Conservation (phyloP, 2,888 invertebrate genomes). For the Tipula vernalis region DNA sequence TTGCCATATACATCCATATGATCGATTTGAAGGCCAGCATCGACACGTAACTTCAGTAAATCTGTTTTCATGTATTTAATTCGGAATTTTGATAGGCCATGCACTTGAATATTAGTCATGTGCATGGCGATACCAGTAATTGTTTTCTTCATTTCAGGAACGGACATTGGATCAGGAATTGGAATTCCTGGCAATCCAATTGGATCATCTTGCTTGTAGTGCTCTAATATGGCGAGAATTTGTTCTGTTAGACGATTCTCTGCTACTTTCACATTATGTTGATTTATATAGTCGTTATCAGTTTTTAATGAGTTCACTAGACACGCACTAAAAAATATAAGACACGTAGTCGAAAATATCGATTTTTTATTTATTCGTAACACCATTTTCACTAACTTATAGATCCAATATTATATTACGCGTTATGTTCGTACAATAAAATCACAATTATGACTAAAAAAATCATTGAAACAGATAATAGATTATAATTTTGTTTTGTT, state of each 20-base stretch:
- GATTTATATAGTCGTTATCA: constrained; percentile 17
- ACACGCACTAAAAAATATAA: background rate
- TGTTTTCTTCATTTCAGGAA: constrained; percentile 63
- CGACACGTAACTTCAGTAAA: constrained; percentile 44
- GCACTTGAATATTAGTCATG: constrained; percentile 56
- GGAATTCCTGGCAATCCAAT: constrained; percentile 67
- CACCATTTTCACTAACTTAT: background rate
- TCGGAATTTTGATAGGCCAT: constrained; percentile 67
- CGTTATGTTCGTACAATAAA: background rate
- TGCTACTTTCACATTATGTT: constrained; percentile 33
- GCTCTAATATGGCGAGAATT: constrained; percentile 55
- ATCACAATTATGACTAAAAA: background rate
- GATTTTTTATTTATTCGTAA: background rate
- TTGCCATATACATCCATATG: constrained; percentile 57
- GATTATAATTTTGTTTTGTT: background rate
- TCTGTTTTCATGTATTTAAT: constrained; percentile 58
- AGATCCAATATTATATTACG: background rate
- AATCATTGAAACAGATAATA: background rate
- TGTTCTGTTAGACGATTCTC: constrained; percentile 61
- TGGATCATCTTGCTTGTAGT: constrained; percentile 70
- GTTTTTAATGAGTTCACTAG: background rate
- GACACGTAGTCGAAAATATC: background rate
- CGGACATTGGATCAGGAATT: constrained; percentile 66
- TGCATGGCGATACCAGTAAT: constrained; percentile 55
- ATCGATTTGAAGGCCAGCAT: constrained; percentile 58